Evolutionary conservation across 2,797 vertebrate species (phyloP).

Genomic region (Anabacerthia variegaticeps): DNA sequence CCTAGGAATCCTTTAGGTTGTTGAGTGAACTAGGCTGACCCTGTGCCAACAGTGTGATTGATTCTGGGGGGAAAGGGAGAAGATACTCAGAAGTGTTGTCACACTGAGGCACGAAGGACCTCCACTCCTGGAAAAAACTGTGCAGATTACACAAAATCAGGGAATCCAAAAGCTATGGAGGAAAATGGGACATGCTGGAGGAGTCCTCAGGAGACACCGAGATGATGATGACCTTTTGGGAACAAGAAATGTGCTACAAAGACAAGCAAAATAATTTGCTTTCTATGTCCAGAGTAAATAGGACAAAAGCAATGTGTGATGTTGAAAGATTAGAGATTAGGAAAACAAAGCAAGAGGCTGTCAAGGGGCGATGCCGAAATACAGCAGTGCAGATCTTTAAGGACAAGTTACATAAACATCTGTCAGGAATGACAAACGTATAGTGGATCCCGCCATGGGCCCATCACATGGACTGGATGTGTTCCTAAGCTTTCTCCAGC

Average conservation of each 20-base stretch:
- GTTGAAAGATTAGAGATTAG: constrained; percentile 1
- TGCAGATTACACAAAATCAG: neutral
- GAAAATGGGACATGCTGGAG: fast-evolving
- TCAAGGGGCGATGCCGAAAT: neutral
- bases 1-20: neutral
- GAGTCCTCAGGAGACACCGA: neutral
- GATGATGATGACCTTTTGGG: fast-evolving
- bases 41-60: neutral
- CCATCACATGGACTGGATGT: neutral
- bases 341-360: neutral
- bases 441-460: neutral
- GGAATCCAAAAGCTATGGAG: neutral
- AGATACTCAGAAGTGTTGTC: neutral
- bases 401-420: constrained; percentile 48
- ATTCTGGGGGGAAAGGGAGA: neutral
- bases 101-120: neutral
- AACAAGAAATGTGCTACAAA: neutral
- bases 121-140: neutral
- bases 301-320: neutral
- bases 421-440: constrained; percentile 51
- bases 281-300: neutral
- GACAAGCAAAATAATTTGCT: neutral
- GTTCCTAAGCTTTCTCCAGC: constrained; percentile 23
- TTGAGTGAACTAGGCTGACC: neutral
- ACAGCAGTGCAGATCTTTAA: constrained; percentile 1